Base-by-base conservation (phyloP, 2,888 invertebrate genomes). In the Deroplatys truncata region DNA sequence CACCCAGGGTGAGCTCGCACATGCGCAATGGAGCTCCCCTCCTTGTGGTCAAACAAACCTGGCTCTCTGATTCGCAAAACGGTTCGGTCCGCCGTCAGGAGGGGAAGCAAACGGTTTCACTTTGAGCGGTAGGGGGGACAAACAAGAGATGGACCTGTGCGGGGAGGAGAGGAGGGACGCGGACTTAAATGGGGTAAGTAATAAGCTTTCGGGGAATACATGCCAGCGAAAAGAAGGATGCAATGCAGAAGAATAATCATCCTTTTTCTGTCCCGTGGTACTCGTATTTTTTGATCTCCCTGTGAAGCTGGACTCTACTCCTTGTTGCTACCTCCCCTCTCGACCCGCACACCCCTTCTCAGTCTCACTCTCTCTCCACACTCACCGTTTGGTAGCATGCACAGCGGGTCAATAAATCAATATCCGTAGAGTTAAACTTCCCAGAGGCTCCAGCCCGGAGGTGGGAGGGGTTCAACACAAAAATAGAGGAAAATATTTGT, bases 1-100 rank as follows among this genome's bases (percentile, higher is more conserved):
- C 87, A 87, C 87, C 82, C 87, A n/a, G 31, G 56, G 56, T 72
- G 56, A 72, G 56, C 16, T 83, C 16, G 87, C 87, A 87, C 87
- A 87, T 87, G 87, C 87, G 87, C 87, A 87, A n/a, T 35, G 31
- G 15, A 13, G 35, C 87, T 43, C 83, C 87, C 84, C 87, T 83
- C 90, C 86, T 88, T 90, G 89, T 88, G 88, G 89, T 89, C 89
- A 89, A 89, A 89, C 88, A 90, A 88, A 89, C 84, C 88, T 86
- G 49, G 88, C 88, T 31, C 87, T 82, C 88, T 88, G 89, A 89
- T 88, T 88, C 90, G 88, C 88, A 86, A 85, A 89, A 88, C 89
- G 89, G 82, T 87, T 87, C 87, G 31, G 87, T 87, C 87, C 87
- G 87, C 35, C 25, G 87, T 72, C 56, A n/a, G 85, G n/a, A 85